These are phyloP conservation scores for Lepidurus packardi DNA, from an alignment of 1,140 invertebrate species.

Conservation along the genomic window DNA sequence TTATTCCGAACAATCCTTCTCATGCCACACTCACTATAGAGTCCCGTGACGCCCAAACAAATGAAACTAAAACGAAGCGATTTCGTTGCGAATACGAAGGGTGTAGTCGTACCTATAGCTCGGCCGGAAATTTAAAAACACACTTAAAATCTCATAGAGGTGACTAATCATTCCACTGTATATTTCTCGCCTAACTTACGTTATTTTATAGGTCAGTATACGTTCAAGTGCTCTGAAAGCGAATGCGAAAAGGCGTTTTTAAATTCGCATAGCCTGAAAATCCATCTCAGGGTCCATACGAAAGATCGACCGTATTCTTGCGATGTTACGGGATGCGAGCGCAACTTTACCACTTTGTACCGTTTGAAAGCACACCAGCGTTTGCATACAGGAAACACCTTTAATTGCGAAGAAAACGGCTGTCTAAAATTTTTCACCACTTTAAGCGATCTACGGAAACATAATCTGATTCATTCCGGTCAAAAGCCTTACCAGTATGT, in stretches of 20 bases:
- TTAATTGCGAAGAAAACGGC: slow-evolving; percentile 76
- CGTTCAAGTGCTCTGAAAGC: slow-evolving; percentile 81
- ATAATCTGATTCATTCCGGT: slow-evolving; percentile 83
- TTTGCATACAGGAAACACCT: slow-evolving; percentile 89
- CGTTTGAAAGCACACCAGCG: slow-evolving; percentile 84
- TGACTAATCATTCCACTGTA: slow-evolving; percentile 43
- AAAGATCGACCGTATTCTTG: slow-evolving; percentile 63
- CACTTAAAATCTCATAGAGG: slow-evolving; percentile 95
- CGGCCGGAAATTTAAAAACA: slow-evolving; percentile 86
- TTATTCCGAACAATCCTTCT: slow-evolving; percentile 58
- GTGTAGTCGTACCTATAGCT: slow-evolving; percentile 84
- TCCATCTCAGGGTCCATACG: slow-evolving; percentile 89
- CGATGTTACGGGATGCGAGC: slow-evolving; percentile 62
- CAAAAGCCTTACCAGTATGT: slow-evolving; percentile 84
- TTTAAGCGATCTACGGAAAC: slow-evolving; percentile 87
- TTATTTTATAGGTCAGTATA: slow-evolving; percentile 74
- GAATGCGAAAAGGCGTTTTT: slow-evolving; percentile 88
- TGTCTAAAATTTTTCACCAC: slow-evolving; percentile 92
- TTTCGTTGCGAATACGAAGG: slow-evolving; percentile 85
- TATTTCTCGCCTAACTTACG: slow-evolving; percentile 33
- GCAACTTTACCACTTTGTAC: slow-evolving; percentile 91
- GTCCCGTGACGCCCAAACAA: slow-evolving; percentile 56
- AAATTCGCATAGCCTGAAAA: slow-evolving; percentile 90
- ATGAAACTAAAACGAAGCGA: slow-evolving; percentile 59
- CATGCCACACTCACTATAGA: slow-evolving; percentile 63